Conservation (phyloP, 2,888 invertebrate species). For the Petrophora chlorosata region DNA sequence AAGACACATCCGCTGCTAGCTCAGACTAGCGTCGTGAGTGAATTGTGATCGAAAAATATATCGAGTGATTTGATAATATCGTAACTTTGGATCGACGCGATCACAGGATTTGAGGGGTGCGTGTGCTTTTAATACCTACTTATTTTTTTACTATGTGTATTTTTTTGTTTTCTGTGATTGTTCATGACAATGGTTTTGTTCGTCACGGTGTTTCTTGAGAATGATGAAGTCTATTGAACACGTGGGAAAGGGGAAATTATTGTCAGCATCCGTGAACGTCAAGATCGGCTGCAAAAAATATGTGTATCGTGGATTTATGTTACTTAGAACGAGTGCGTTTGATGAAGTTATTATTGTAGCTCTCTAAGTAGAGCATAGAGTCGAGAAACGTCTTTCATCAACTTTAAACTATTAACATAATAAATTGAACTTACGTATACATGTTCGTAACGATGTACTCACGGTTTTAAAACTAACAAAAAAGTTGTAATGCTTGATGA, state of each 20-base stretch:
- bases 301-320: conserved; percentile 1
- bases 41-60: conserved; percentile 57
- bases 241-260: conserved; percentile 22
- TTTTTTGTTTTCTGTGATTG: neutral
- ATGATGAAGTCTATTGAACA: conserved; percentile 9
- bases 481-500: no score
- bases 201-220: conserved; percentile 3
- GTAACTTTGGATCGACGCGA: conserved; percentile 42
- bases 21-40: conserved; percentile 56
- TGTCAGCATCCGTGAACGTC: conserved; percentile 8
- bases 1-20: conserved; percentile 73
- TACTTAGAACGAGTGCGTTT: neutral
- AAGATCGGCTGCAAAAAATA: conserved; percentile 8
- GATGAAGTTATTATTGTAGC: neutral
- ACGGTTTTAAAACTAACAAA: no score
- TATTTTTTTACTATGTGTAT: conserved; percentile 2
- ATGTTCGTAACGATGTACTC: no score
- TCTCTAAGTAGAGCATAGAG: neutral
- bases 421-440: no score
- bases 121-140: conserved; percentile 60
- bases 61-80: conserved; percentile 58
- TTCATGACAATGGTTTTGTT: conserved; percentile 14
- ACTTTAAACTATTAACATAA: no score
- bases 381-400: no score
- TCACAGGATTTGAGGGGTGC: conserved; percentile 61